Base-by-base conservation (phyloP, 2,888 invertebrate genomes). In the Melanargia galathea region DNA sequence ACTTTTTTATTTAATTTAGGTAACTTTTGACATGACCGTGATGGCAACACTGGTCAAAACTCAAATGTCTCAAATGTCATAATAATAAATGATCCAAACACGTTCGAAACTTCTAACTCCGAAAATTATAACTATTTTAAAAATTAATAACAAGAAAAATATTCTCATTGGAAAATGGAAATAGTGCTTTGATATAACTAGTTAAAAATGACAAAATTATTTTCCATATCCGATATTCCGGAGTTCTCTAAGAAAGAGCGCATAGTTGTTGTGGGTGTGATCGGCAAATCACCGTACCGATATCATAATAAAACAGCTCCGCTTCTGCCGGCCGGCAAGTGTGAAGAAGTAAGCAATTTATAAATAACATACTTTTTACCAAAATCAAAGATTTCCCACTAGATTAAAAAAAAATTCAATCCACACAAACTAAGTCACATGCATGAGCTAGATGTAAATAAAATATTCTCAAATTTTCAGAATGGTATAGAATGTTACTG, bases 261-360 rank as follows among this genome's bases (percentile, higher is more conserved):
- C 73, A 93, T 95, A 38, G 93, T 95, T 7, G 92, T 95, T 2
- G 93, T 96, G 10, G 95, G 95, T 10, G 88, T 96, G 22, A 93
- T 96, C 73, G 96, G 95, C 10, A 95, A 95, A 83, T 94, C 94
- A 26, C 92, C 93, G 0, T 93, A 93, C 75, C 91, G 93, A 73
- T 92, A 93, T 45, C 93, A 94, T 64, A 93, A 94, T 74, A 95
- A 95, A 88, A 92, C 94, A 52, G 92, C 93, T 70, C 92, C 93
- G 51, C 83, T 94, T 49, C 83, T 93, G 49, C 82, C 92, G 60
- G 80, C 92, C 65, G 90, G 92, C 63, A 82, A 90, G 56, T 83
- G 80, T 65, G 80, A 86, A 63, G 83, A 87, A 75, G 92, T 92
- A 73, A 73, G 77, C 73, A 22, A 24, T 16, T 57, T 46, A n/a